phyloP scores from a whole-genome alignment of 2,113 vertebrate species.

The Thermophis baileyi region DNA sequence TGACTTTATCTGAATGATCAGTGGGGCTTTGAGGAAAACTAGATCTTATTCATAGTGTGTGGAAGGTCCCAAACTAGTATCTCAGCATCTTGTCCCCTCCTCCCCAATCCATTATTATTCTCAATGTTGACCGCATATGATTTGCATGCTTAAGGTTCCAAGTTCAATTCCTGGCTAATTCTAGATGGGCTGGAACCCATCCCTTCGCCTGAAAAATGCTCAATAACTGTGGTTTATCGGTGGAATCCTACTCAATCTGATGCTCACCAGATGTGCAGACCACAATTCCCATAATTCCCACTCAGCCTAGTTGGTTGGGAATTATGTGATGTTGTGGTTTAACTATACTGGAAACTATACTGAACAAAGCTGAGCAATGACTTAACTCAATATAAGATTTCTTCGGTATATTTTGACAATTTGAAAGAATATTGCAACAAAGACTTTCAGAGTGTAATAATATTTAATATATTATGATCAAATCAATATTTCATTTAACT shows the following conservation, averaged over 20 bases:
- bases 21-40: not conserved
- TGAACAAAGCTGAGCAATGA: not conserved
- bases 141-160: not conserved
- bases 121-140: not conserved
- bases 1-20: constrained; percentile 1
- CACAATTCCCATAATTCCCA: not conserved
- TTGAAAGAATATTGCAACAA: not conserved
- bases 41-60: not conserved
- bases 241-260: not conserved
- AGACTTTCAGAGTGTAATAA: not conserved
- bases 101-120: not conserved
- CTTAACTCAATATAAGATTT: not conserved
- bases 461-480: not conserved
- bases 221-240: not conserved
- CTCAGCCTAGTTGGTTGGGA: not conserved
- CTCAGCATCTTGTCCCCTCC: not conserved
- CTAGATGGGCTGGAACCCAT: not conserved
- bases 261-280: not conserved
- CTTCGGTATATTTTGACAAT: not conserved
- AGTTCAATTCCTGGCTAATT: not conserved
- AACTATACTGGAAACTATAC: not conserved
- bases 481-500: not conserved
- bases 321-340: not conserved
- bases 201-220: not conserved
- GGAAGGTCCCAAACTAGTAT: not conserved